These are phyloP conservation scores for Cotesia vestalis DNA, from an alignment of 1,140 invertebrate genomes.

Conservation along the genomic window DNA sequence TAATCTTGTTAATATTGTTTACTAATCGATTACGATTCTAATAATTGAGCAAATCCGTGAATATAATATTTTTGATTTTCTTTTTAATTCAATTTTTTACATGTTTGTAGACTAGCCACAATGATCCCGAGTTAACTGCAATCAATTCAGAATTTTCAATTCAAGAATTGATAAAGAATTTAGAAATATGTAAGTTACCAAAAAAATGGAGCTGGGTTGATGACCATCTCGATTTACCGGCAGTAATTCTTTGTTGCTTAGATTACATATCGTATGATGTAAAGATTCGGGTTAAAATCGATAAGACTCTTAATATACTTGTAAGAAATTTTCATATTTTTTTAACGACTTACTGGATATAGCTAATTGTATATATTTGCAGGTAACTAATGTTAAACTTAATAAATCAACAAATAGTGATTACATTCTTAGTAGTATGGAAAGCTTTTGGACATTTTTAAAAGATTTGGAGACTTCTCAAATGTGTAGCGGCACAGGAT, in stretches of 20 bases:
- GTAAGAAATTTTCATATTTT: neutral
- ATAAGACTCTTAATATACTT: slow-evolving; percentile 2
- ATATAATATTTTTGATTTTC: neutral
- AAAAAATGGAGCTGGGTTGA: neutral
- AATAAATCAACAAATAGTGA: neutral
- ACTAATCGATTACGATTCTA: neutral
- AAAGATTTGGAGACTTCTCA: neutral
- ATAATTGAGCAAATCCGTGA: neutral
- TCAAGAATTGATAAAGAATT: neutral
- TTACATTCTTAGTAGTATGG: neutral
- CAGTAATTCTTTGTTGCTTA: neutral
- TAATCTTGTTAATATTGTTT: neutral
- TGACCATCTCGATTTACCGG: slow-evolving; percentile 4
- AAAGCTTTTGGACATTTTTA: slow-evolving; percentile 5
- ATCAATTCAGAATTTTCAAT: slow-evolving; percentile 4
- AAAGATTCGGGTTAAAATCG: neutral
- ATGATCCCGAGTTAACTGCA: neutral
- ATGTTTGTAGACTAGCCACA: neutral
- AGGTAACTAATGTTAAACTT: neutral
- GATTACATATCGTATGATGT: neutral
- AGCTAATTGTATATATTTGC: neutral
- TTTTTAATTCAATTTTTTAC: slow-evolving; percentile 4
- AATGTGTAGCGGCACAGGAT: slow-evolving; percentile 1
- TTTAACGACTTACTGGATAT: neutral
- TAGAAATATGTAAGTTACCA: neutral